Conservation (phyloP, 1,140 invertebrate genomes). For the Hesperophylax magnus region DNA sequence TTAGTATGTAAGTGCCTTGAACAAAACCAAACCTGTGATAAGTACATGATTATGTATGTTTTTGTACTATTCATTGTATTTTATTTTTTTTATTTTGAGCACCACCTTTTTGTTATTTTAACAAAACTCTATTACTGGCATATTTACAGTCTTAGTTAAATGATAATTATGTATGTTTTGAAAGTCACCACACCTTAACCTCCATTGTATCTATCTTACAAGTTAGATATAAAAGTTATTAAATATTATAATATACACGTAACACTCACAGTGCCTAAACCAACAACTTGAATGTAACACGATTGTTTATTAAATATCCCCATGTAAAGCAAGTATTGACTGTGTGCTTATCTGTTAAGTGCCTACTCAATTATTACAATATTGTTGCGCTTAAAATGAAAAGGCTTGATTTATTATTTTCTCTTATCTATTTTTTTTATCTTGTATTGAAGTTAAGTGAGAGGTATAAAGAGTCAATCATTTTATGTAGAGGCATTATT, state of each 20-base stretch:
- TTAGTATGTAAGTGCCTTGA: conserved; percentile 20
- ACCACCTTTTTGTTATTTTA: background rate
- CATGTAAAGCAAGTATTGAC: background rate
- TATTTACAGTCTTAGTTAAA: background rate
- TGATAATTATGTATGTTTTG: background rate
- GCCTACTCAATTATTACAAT: background rate
- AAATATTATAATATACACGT: too few relatives aligned
- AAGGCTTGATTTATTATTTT: conserved; percentile 10
- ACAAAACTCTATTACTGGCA: background rate
- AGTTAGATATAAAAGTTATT: too few relatives aligned
- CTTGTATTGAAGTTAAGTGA: too few relatives aligned
- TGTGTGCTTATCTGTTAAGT: background rate
- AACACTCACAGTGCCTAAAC: background rate
- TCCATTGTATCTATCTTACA: background rate
- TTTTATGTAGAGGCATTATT: too few relatives aligned
- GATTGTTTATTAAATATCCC: background rate
- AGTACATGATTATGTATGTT: background rate
- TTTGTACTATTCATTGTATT: background rate
- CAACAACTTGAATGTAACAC: background rate
- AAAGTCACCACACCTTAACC: background rate
- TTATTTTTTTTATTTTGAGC: background rate
- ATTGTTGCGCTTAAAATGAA: background rate
- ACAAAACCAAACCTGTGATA: conserved; percentile 15
- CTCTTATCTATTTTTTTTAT: background rate
- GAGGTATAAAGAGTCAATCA: too few relatives aligned